Evolutionary conservation across 2,888 invertebrate genomes (phyloP).

Genomic region (Leptura quadrifasciata): DNA sequence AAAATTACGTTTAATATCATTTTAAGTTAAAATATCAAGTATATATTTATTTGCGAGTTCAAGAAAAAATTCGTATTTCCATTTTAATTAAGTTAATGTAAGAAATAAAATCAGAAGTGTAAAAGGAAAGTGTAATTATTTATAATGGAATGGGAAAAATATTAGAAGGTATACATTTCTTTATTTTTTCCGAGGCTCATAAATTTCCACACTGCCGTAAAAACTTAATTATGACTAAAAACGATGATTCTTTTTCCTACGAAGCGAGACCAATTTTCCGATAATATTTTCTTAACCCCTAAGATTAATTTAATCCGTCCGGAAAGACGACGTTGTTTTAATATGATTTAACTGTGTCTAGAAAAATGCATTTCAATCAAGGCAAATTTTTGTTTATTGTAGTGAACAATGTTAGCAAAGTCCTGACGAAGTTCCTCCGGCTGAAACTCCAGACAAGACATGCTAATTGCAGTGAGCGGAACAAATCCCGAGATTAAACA

Average conservation of each 20-base stretch:
- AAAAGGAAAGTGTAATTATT: slow-evolving; percentile 19
- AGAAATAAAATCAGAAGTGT: slow-evolving; percentile 8
- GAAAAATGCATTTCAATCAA: not conserved
- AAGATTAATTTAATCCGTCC: slow-evolving; percentile 56
- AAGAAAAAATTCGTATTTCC: not conserved
- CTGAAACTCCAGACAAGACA: slow-evolving; percentile 1
- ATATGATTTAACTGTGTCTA: slow-evolving; percentile 1
- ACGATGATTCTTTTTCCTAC: slow-evolving; percentile 54
- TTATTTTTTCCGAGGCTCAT: slow-evolving; percentile 9
- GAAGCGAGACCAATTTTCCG: slow-evolving; percentile 57
- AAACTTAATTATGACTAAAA: slow-evolving; percentile 58
- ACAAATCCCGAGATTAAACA: slow-evolving; percentile 25
- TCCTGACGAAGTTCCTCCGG: not conserved
- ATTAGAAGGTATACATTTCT: not conserved
- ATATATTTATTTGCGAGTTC: slow-evolving; percentile 1
- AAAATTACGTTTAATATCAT: slow-evolving; percentile 2
- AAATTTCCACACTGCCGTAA: slow-evolving; percentile 33
- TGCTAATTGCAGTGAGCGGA: slow-evolving; percentile 28
- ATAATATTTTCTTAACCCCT: slow-evolving; percentile 57
- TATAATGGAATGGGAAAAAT: slow-evolving; percentile 15
- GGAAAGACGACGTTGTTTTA: slow-evolving; percentile 48
- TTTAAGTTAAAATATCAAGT: slow-evolving; percentile 1
- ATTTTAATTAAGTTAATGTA: slow-evolving; percentile 27
- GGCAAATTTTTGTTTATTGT: slow-evolving; percentile 9
- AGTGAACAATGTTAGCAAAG: not conserved